Base-by-base conservation (phyloP, 2,888 invertebrate genomes). In the Crossocerus cetratus region DNA sequence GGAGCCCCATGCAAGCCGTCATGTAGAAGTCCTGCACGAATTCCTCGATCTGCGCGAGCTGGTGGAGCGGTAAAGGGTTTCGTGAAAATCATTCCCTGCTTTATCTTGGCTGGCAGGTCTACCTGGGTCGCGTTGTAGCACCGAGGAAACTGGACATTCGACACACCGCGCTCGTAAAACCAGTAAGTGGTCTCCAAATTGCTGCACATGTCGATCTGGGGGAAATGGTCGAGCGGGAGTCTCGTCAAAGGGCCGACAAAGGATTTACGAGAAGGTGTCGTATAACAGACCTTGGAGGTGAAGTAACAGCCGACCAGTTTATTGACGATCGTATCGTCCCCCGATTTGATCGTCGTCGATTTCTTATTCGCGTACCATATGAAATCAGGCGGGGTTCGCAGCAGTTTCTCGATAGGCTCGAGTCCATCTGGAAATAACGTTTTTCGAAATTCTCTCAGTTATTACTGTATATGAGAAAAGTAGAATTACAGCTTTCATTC, bases 251-350 rank as follows among this genome's bases (percentile, higher is more conserved):
- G 3, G 13, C 11, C 2, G 2, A 3, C 3, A 14, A 14, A 5
- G 13, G 16, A 58, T 3, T 2, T 53, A 11, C 14, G 4, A 16
- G 8, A 45, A 54, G 20, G 32, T 8, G 42, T 3, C 43, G 14
- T 11, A 5, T 18, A 21, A 49, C 18, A 23, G 14, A 81, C 81
- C 75, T 81, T 81, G 0, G 81, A 81, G 3, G 81, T 81, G 16
- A 81, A 81, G 14, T 81, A 81, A 22, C 79, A 79, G 0, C 79
- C 81, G 0, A 68, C 56, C n/a, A 81, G 79, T 72, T 81, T 81
- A 23, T 81, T 81, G 8, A 81, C 61, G 21, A 81, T 69, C 0
- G 70, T 75, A 20, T 60, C 79, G 0, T 81, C 79, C 2, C 79
- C 74, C 2, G 60, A 55, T 67, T 60, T 70, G 14, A 43, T 14